Conservation (phyloP, 2,888 invertebrate species). For the Choreutis nemorana region DNA sequence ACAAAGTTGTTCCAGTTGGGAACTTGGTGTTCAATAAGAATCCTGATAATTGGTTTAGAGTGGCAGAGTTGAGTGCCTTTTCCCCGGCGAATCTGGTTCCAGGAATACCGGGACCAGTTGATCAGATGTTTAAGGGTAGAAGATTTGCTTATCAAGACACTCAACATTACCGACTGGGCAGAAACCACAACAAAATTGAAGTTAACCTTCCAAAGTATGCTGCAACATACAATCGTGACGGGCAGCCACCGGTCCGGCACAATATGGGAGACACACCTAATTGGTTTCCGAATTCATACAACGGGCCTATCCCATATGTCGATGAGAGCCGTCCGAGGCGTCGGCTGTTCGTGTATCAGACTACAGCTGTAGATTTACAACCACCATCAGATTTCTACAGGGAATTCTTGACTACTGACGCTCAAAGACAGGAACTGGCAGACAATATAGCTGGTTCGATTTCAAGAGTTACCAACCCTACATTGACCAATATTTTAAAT, state of each 20-base stretch:
- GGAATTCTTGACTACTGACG: slow-evolving; percentile 56
- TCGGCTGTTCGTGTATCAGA: slow-evolving; percentile 1
- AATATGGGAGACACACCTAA: slow-evolving; percentile 88
- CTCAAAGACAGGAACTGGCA: slow-evolving; percentile 14
- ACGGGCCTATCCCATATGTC: slow-evolving; percentile 67
- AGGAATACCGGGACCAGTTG: slow-evolving; percentile 84
- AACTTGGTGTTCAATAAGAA: slow-evolving; percentile 79
- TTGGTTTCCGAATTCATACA: slow-evolving; percentile 89
- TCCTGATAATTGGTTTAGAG: slow-evolving; percentile 83
- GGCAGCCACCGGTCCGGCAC: slow-evolving; percentile 69
- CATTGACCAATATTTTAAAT: slow-evolving; percentile 78
- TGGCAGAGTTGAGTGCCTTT: slow-evolving; percentile 86
- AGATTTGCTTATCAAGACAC: slow-evolving; percentile 84
- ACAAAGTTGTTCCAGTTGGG: slow-evolving; percentile 81
- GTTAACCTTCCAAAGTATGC: slow-evolving; percentile 84
- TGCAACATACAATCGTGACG: slow-evolving; percentile 82
- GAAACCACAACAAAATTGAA: slow-evolving; percentile 84
- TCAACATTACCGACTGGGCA: slow-evolving; percentile 79
- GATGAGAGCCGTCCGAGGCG: slow-evolving; percentile 5
- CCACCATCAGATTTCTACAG: slow-evolving; percentile 78
- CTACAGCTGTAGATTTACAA: slow-evolving; percentile 11
- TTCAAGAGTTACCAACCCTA: slow-evolving; percentile 33
- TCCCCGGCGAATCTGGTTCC: slow-evolving; percentile 83
- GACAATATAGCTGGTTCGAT: slow-evolving; percentile 14
- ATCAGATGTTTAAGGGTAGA: slow-evolving; percentile 82